Percentiles rank a stretch among this genome's conserved stretches.
Conservation (phyloP, 2,797 vertebrate species). For the Gymnocypris eckloni region DNA sequence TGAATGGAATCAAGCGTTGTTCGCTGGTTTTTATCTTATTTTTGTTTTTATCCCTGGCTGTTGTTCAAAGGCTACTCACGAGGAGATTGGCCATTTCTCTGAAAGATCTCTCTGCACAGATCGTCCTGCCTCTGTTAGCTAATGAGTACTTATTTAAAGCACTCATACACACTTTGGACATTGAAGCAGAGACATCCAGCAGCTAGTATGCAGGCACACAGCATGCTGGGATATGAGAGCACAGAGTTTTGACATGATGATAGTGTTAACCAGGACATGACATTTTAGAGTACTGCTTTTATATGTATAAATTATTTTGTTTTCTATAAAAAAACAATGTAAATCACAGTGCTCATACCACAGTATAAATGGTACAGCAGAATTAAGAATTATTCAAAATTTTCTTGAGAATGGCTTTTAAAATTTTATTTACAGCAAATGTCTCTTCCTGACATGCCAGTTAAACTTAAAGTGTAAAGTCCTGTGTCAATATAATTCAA, state of each 20-base stretch:
- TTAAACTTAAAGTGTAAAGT: not conserved
- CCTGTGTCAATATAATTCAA: not conserved
- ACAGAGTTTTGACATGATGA: slow-evolving; percentile 14
- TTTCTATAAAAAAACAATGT: too few species aligned
- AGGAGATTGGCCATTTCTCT: slow-evolving; percentile 7
- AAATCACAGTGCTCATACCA: not conserved
- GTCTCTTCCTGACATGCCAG: not conserved
- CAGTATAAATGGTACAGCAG: slow-evolving; percentile 6
- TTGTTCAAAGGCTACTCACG: slow-evolving; percentile 24
- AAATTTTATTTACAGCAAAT: not conserved
- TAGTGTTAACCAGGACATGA: not conserved
- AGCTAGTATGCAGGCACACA: slow-evolving; percentile 11
- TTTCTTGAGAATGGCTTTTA: not conserved
- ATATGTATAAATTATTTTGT: not conserved
- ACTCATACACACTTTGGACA: not conserved
- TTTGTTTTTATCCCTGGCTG: not conserved
- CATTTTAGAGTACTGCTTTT: not conserved
- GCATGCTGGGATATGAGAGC: slow-evolving; percentile 29
- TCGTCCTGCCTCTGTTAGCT: slow-evolving; percentile 31
- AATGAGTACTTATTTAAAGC: slow-evolving; percentile 51
- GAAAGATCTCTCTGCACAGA: slow-evolving; percentile 33
- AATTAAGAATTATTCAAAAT: not conserved
- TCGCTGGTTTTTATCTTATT: slow-evolving; percentile 47
- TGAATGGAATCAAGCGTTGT: not conserved
- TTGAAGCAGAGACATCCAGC: slow-evolving; percentile 30